Evolutionary conservation across 1,140 invertebrate genomes (phyloP).

Genomic region (Plectrocnemia conspersa): DNA sequence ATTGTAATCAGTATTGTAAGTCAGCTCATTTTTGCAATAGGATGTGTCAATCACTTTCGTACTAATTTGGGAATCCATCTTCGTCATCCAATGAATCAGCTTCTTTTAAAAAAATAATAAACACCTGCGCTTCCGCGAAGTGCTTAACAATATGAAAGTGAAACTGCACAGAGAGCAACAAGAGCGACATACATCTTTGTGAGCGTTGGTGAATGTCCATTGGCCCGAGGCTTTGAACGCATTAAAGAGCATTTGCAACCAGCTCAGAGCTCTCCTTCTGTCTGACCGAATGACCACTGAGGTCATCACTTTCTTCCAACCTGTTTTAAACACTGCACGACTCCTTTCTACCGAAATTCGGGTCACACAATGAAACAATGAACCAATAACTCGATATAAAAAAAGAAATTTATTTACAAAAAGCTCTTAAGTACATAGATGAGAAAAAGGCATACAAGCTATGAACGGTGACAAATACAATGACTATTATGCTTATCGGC

Average conservation of each 20-base stretch:
- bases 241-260: background rate
- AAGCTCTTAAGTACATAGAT: slow-evolving; percentile 25
- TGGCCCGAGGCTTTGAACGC: background rate
- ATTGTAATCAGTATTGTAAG: no score
- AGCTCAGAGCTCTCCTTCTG: slow-evolving; percentile 3
- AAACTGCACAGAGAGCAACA: no score
- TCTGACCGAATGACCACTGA: background rate
- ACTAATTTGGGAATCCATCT: no score
- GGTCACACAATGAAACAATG: background rate
- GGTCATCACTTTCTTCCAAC: background rate
- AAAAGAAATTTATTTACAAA: slow-evolving; percentile 36
- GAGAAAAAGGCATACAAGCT: slow-evolving; percentile 27
- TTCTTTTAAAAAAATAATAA: no score
- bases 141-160: slow-evolving; percentile 13
- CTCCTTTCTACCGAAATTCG: background rate
- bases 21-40: no score
- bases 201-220: background rate
- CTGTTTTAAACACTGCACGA: background rate
- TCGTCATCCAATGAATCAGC: no score
- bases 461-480: slow-evolving; percentile 28
- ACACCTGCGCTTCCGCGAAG: no score
- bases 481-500: slow-evolving; percentile 17
- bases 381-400: slow-evolving; percentile 23
- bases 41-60: no score
- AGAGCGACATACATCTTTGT: background rate